A percentile compares a stretch with the other conserved stretches of the same genome.
These are phyloP conservation scores for Aix galericulata DNA, from an alignment of 2,113 vertebrate species.

Conservation along the genomic window DNA sequence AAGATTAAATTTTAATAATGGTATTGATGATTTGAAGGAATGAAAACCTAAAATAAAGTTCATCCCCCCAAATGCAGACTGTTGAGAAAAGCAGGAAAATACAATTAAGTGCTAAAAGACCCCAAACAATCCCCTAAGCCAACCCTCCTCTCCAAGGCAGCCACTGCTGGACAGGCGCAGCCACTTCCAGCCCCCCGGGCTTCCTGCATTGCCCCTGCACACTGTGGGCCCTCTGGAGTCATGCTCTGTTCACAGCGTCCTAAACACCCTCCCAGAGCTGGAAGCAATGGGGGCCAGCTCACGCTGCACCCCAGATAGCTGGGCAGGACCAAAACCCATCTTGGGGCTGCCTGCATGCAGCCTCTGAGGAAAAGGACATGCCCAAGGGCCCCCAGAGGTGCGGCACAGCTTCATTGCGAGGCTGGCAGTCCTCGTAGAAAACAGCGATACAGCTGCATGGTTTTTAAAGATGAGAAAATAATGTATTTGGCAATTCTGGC, in stretches of 20 bases:
- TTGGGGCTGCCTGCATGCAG: rapidly evolving
- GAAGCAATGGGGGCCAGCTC: neutral
- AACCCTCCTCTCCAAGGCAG: neutral
- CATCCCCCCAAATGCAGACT: neutral
- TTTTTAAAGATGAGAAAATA: neutral
- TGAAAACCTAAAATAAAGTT: neutral
- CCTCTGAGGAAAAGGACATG: neutral
- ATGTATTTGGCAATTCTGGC: neutral
- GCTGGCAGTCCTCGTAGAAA: neutral
- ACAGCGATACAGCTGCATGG: neutral
- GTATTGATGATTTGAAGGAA: neutral
- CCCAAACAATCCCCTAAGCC: neutral
- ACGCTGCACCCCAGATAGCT: neutral
- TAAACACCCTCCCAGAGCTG: neutral
- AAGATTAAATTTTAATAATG: neutral
- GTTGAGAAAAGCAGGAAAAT: neutral
- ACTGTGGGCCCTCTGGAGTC: neutral
- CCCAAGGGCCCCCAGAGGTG: neutral
- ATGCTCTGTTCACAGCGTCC: rapidly evolving
- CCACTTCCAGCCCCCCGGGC: neutral
- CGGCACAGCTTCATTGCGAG: rapidly evolving
- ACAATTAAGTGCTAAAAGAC: neutral
- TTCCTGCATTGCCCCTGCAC: rapidly evolving
- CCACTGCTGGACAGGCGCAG: neutral
- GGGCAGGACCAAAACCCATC: neutral